Base-by-base conservation (phyloP, 2,113 vertebrate genomes). In the Pollimyrus isidori region DNA sequence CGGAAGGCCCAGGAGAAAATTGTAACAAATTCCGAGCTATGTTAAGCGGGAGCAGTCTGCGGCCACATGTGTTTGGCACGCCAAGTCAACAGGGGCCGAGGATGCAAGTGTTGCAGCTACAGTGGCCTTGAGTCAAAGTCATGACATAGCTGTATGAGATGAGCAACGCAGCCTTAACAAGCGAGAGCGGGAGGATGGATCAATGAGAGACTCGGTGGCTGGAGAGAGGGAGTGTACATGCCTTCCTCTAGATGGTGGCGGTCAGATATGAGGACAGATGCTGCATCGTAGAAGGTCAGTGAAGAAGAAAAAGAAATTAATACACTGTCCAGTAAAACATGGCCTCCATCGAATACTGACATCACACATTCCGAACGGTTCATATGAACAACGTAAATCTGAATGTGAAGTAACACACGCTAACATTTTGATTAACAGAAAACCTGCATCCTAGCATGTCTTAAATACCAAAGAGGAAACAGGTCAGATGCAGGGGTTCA, bases 231-330 rank as follows among this genome's bases (percentile, higher is more conserved):
- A 26, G 49, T 80, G 30, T 10, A 19, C 49, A 46, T 90, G 69
- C 80, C 46, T 90, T 69, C 80, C 65, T 90, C 65, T 83, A 49
- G 56, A 52, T 88, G 35, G 87, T 17, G 50, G 90, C 7, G 88
- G 94, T 93, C 90, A 91, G 93, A 52, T 89, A 21, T 89, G 88
- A 83, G 11, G 76, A 80, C 7, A 45, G 88, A 48, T 48, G 45
- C 48, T 52, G 48, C 49, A 42, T 15, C 49, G 1, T 19, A 48
- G 50, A 11, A 73, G 45, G 58, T 35, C 69, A 17, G 73, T 13
- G 73, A 49, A 35, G 21, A 53, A 10, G n/a, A n/a, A 35, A 15
- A 7, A 15, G 10, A 88, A 23, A 53, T 4, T 1, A 88, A 69
- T 39, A 1, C 13, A 21, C 69, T 80, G 48, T 10, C 30, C 7